phyloP scores from a whole-genome alignment of 2,888 invertebrate species.

The Mallateleia sp. region DNA sequence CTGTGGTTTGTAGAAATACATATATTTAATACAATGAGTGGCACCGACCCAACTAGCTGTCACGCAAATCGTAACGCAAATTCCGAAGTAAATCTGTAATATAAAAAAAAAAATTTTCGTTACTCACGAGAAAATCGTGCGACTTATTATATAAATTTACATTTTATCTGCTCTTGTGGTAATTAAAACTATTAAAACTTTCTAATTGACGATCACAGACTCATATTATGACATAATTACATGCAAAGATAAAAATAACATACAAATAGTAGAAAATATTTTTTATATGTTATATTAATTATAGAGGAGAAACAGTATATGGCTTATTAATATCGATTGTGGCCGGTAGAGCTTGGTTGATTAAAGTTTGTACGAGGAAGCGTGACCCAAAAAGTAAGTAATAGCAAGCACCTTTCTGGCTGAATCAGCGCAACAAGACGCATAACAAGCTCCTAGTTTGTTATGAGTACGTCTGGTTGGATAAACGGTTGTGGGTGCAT shows the following conservation, averaged over 20 bases:
- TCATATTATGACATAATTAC: slow-evolving; percentile 16
- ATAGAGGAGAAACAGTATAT: not conserved
- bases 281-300: slow-evolving; percentile 17
- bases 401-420: slow-evolving; percentile 93
- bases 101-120: slow-evolving; percentile 55
- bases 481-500: slow-evolving; percentile 82
- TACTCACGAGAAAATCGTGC: slow-evolving; percentile 54
- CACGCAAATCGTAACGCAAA: slow-evolving; percentile 96
- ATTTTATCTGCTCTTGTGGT: slow-evolving; percentile 30
- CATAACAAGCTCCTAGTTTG: slow-evolving; percentile 91
- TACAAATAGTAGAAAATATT: not conserved
- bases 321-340: slow-evolving; percentile 43
- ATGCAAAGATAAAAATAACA: slow-evolving; percentile 8
- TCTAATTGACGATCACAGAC: not conserved
- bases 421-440: slow-evolving; percentile 95
- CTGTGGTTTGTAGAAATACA: slow-evolving; percentile 92
- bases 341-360: not conserved
- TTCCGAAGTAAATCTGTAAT: slow-evolving; percentile 96
- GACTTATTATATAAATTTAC: slow-evolving; percentile 31
- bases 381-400: slow-evolving; percentile 27
- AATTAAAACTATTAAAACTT: slow-evolving; percentile 58
- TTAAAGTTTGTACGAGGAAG: slow-evolving; percentile 8
- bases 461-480: slow-evolving; percentile 81
- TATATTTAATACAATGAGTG: slow-evolving; percentile 97
- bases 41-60: slow-evolving; percentile 98